Evolutionary conservation across 2,113 vertebrate species (phyloP).

Genomic region (Halcyon senegalensis): DNA sequence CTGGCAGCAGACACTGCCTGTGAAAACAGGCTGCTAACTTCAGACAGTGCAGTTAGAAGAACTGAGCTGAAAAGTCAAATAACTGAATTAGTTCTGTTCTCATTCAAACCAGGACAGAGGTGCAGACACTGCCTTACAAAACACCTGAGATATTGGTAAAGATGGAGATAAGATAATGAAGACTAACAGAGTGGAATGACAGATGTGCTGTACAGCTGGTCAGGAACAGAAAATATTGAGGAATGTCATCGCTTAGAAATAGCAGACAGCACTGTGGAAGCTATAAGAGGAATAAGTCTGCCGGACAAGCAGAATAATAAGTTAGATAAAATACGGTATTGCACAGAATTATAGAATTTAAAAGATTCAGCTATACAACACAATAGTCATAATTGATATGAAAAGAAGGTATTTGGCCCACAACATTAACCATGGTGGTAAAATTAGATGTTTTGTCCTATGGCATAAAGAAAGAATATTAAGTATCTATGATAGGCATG

Average conservation of each 20-base stretch:
- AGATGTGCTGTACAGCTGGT: neutral
- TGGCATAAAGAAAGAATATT: neutral
- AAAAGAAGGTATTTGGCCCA: neutral
- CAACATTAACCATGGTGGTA: neutral
- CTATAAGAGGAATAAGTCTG: neutral
- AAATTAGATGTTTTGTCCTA: neutral
- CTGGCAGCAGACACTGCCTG: too few relatives aligned
- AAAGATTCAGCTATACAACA: neutral
- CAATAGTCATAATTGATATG: neutral
- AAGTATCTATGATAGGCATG: neutral
- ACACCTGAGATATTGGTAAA: neutral
- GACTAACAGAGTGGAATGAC: neutral
- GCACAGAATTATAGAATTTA: neutral
- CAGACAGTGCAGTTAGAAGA: too few relatives aligned
- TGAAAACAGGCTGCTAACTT: too few relatives aligned
- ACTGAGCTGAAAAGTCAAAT: too few relatives aligned
- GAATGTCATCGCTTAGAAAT: neutral
- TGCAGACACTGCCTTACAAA: neutral
- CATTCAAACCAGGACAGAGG: too few relatives aligned
- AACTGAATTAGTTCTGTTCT: too few relatives aligned
- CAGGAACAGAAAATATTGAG: neutral
- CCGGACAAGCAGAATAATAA: neutral
- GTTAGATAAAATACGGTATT: neutral
- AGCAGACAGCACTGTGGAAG: neutral
- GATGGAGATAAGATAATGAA: slow-evolving; percentile 8